These are phyloP conservation scores for Limanda limanda DNA, from an alignment of 2,113 vertebrate genomes.

Conservation along the genomic window DNA sequence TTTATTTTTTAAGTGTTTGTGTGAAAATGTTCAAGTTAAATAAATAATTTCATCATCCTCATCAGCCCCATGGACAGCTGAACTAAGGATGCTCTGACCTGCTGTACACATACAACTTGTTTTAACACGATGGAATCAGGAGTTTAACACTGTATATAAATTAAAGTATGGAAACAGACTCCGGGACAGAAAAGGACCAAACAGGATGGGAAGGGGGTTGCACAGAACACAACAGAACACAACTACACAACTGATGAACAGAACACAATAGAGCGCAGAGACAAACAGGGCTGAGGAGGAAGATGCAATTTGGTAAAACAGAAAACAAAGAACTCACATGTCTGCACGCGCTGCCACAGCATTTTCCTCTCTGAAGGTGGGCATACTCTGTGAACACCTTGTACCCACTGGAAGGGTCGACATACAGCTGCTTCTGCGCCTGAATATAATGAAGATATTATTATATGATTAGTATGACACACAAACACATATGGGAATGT, in stretches of 20 bases:
- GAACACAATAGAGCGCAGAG: background rate
- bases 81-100: background rate
- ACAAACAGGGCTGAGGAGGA: constrained; percentile 10
- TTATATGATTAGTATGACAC: constrained; percentile 66
- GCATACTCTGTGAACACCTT: constrained; percentile 83
- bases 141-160: background rate
- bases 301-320: constrained; percentile 6
- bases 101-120: background rate
- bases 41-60: background rate
- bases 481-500: constrained; percentile 38
- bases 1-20: background rate
- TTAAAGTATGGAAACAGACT: background rate
- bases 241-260: background rate
- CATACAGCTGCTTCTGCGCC: constrained; percentile 85
- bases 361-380: constrained; percentile 83
- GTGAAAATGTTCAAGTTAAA: background rate
- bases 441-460: constrained; percentile 72
- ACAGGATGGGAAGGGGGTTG: background rate
- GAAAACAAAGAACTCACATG: constrained; percentile 82
- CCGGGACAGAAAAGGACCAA: background rate
- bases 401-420: constrained; percentile 83
- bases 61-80: constrained; percentile 13
- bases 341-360: constrained; percentile 86
- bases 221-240: background rate
- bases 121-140: background rate